These are phyloP conservation scores for Dryobota labecula DNA, from an alignment of 2,888 invertebrate genomes.

Conservation along the genomic window DNA sequence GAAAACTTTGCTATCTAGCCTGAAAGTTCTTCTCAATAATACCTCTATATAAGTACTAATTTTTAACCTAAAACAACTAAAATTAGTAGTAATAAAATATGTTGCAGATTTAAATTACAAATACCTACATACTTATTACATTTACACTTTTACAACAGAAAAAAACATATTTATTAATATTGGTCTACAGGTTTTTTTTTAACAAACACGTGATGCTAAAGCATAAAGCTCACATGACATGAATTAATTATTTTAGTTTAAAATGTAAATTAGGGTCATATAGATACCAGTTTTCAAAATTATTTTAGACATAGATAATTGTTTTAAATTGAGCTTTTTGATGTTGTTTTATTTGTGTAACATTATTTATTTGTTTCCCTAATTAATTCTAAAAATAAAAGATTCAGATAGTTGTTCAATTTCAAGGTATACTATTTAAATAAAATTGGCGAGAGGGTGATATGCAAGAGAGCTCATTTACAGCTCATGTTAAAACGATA, in stretches of 20 bases:
- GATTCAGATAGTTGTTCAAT: not conserved
- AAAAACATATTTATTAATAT: not conserved
- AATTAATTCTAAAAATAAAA: not conserved
- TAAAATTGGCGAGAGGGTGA: not conserved
- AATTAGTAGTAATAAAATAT: not conserved
- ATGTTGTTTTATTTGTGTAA: not conserved
- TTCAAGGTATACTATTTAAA: not conserved
- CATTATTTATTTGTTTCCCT: not conserved
- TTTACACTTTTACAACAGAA: not conserved
- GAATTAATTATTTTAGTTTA: slow-evolving; percentile 9
- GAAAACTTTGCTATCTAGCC: too few species aligned
- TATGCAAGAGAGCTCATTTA: not conserved
- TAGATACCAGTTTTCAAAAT: slow-evolving; percentile 9
- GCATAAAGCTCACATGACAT: not conserved
- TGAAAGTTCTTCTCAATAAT: not conserved
- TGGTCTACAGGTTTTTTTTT: not conserved
- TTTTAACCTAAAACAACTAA: too few species aligned
- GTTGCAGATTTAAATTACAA: not conserved
- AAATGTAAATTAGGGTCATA: slow-evolving; percentile 15
- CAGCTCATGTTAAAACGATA: not conserved
- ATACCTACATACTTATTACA: not conserved
- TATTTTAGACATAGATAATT: not conserved
- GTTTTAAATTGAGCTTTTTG: not conserved
- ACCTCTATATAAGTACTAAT: too few species aligned
- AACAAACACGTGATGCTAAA: slow-evolving; percentile 12